Percentiles rank a stretch among this genome's conserved stretches.
Conservation (phyloP, 2,797 vertebrate species). For the Aulostomus chinensis region DNA sequence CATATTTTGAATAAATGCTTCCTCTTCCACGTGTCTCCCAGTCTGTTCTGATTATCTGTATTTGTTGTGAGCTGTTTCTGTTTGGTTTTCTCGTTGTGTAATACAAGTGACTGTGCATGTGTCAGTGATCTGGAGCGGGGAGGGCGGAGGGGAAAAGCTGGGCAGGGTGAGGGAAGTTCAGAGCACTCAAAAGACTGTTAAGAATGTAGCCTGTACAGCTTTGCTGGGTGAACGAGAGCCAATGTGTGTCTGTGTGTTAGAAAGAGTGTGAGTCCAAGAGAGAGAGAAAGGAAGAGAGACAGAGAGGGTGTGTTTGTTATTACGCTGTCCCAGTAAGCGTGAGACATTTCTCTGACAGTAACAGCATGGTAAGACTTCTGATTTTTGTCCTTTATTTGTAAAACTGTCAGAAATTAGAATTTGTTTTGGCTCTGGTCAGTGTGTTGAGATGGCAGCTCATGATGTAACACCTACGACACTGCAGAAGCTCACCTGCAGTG, state of each 20-base stretch:
- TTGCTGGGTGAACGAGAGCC: conserved; percentile 43
- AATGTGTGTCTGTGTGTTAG: conserved; percentile 5
- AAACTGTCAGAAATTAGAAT: conserved; percentile 3
- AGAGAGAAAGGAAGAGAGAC: conserved; percentile 22
- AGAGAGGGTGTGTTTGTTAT: conserved; percentile 49
- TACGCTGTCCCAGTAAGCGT: conserved; percentile 35
- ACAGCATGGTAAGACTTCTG: conserved; percentile 68
- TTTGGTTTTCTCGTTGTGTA: neutral
- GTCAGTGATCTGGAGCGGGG: conserved; percentile 12
- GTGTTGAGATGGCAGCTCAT: neutral
- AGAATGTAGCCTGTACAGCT: conserved; percentile 73
- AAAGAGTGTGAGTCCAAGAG: conserved; percentile 2
- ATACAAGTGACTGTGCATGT: conserved; percentile 18
- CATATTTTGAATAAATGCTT: too few relatives aligned
- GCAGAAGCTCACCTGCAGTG: too few relatives aligned
- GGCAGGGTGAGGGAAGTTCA: conserved; percentile 37
- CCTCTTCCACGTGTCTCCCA: too few relatives aligned
- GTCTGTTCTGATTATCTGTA: neutral
- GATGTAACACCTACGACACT: too few relatives aligned
- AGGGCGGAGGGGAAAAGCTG: conserved; percentile 21
- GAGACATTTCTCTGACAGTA: conserved; percentile 51
- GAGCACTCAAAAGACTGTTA: conserved; percentile 53
- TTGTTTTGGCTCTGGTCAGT: conserved; percentile 2
- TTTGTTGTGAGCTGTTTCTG: neutral
- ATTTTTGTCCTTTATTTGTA: conserved; percentile 20